Base-by-base conservation (phyloP, 1,140 invertebrate species). In the Aporrectodea caliginosa region DNA sequence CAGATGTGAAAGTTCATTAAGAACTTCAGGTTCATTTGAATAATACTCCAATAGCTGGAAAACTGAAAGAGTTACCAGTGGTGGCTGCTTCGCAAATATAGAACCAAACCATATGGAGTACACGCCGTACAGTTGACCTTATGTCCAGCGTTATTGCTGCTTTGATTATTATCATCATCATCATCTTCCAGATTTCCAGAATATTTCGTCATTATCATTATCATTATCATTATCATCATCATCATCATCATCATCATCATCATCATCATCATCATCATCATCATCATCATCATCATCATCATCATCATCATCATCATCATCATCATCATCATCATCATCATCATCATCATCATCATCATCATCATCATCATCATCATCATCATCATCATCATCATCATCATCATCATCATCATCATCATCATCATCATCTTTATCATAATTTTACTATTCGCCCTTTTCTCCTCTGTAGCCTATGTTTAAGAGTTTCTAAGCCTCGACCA, bases 241-340 rank as follows among this genome's bases (percentile, higher is more conserved):
- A 30, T 30, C 29, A 73, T 30, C 29, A 30, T 30, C 30, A 73
- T 30, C 29, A 73, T 30, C 29, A 73, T 30, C 71, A 73, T 30
- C 71, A 73, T 73, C 71, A 73, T 30, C 71, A 73, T 30, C 29
- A 73, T 73, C 29, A 73, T 30, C 71, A 73, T 73, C 30, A 73
- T 73, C 29, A 73, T 30, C 30, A 30, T 73, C 29, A 73, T 73
- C 29, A 73, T 73, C 30, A 73, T 73, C 29, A 30, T 73, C 29
- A 73, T 73, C 29, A 73, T 73, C 29, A 30, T 73, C 29, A 73
- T 30, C 29, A 73, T 73, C 30, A 73, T 73, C 29, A 73, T 73
- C 29, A 30, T 16, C 71, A 30, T 73, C 14, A 30, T 30, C 71
- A 30, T 73, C 71, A 16, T 14, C 71, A 73, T 27, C 58, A 68